These are phyloP conservation scores for Ciona savignyi DNA, from an alignment of 23 tunicate genomes.

Conservation along the genomic window DNA sequence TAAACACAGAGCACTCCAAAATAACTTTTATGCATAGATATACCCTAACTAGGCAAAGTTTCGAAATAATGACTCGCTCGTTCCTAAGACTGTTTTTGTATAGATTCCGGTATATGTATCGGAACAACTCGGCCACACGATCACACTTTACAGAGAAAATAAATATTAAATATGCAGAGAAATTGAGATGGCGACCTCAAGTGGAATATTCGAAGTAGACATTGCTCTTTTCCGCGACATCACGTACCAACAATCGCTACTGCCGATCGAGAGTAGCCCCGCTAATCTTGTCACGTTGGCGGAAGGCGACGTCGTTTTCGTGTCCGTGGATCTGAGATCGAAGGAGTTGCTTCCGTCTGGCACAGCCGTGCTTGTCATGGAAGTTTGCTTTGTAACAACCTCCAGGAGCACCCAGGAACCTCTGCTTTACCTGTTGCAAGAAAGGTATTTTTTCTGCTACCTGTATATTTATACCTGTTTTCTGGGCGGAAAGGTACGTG, in stretches of 20 bases:
- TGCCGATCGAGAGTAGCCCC: constrained; percentile 5
- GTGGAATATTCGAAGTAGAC: constrained; percentile 41
- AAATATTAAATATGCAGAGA: constrained; percentile 14
- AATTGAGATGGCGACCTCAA: constrained; percentile 20
- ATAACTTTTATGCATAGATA: too few relatives aligned
- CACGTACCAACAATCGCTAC: constrained; percentile 6
- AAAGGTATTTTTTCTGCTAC: too few relatives aligned
- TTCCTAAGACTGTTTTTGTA: too few relatives aligned
- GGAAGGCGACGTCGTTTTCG: constrained; percentile 67
- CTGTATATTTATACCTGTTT: too few relatives aligned
- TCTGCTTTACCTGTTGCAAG: constrained; percentile 14
- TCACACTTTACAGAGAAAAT: too few relatives aligned
- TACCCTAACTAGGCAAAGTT: too few relatives aligned
- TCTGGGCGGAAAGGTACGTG: too few relatives aligned
- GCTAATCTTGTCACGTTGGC: constrained; percentile 35
- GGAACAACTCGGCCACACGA: too few relatives aligned
- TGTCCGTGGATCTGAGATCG: constrained; percentile 48
- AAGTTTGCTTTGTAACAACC: constrained; percentile 75
- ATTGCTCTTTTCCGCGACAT: constrained; percentile 61
- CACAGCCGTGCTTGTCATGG: constrained; percentile 55
- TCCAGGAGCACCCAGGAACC: constrained; percentile 23
- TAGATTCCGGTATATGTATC: too few relatives aligned
- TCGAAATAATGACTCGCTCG: too few relatives aligned
- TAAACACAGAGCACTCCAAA: too few relatives aligned
- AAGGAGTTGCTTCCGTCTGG: constrained; percentile 23